Conservation (phyloP, 2,888 invertebrate genomes). For the Pandemis cinnamomeana region DNA sequence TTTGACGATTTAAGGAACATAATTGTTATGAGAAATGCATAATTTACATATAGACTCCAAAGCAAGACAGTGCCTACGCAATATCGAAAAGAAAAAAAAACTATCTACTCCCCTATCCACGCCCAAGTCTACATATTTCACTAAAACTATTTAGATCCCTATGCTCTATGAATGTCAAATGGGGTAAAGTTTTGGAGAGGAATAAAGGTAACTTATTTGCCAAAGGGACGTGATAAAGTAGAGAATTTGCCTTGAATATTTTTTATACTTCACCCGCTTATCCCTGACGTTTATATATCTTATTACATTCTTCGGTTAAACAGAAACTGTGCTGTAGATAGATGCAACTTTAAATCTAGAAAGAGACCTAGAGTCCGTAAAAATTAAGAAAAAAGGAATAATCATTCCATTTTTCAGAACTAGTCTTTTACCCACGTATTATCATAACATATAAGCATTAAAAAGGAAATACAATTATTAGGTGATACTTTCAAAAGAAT, state of each 20-base stretch:
- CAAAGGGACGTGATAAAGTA: slow-evolving; percentile 53
- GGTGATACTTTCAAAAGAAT: background rate
- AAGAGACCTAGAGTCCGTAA: background rate
- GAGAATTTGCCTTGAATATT: slow-evolving; percentile 34
- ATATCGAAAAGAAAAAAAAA: background rate
- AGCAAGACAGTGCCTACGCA: background rate
- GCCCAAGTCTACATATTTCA: slow-evolving; percentile 51
- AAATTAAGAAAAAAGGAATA: background rate
- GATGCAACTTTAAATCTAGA: background rate
- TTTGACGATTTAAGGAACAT: background rate
- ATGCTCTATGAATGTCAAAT: slow-evolving; percentile 65
- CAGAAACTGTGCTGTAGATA: background rate
- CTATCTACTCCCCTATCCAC: slow-evolving; percentile 11
- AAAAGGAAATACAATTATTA: background rate
- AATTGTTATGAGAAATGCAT: background rate
- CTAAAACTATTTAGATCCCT: slow-evolving; percentile 58
- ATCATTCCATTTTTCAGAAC: too few relatives aligned
- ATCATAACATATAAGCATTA: background rate
- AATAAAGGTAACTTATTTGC: slow-evolving; percentile 59
- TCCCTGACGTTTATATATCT: slow-evolving; percentile 16
- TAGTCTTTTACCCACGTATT: too few relatives aligned
- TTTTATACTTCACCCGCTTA: slow-evolving; percentile 31
- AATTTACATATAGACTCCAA: background rate
- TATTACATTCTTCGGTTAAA: slow-evolving; percentile 17
- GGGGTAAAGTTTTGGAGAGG: slow-evolving; percentile 58